These are phyloP conservation scores for Koerneria pararmatus DNA, from an alignment of 2,888 invertebrate genomes.

Conservation along the genomic window DNA sequence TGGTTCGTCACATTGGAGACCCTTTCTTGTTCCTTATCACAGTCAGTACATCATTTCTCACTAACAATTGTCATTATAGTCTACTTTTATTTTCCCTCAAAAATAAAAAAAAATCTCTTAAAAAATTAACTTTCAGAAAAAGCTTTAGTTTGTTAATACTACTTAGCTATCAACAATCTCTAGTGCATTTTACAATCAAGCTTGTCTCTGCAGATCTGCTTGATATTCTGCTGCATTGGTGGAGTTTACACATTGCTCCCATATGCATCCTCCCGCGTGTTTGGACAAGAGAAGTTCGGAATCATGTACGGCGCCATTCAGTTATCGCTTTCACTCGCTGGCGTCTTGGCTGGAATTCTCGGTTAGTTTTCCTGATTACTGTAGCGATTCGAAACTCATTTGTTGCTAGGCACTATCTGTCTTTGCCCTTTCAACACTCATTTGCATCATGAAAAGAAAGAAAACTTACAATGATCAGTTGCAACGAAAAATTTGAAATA, in stretches of 20 bases:
- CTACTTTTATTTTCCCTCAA: too few species aligned
- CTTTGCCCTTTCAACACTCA: too few species aligned
- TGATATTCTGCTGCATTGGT: conserved; percentile 50
- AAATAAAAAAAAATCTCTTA: too few species aligned
- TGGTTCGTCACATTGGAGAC: conserved; percentile 34
- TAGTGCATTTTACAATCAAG: background rate
- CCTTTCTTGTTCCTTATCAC: conserved; percentile 36
- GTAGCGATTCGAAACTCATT: too few species aligned
- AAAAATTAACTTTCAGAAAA: too few species aligned
- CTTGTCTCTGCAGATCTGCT: conserved; percentile 40
- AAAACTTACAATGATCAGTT: too few species aligned
- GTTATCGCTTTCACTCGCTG: conserved; percentile 44
- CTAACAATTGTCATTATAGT: too few species aligned
- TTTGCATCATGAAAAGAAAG: too few species aligned
- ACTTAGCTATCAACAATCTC: background rate
- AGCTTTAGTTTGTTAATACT: too few species aligned
- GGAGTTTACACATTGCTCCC: conserved; percentile 55
- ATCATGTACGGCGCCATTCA: conserved; percentile 52
- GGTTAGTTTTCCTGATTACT: too few species aligned
- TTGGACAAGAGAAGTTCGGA: conserved; percentile 51
- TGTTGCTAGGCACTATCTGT: too few species aligned
- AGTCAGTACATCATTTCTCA: conserved; percentile 15
- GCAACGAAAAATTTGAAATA: too few species aligned
- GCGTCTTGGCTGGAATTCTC: conserved; percentile 48
- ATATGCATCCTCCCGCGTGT: conserved; percentile 47